A percentile compares a stretch with the other conserved stretches of the same genome.
phyloP scores from a whole-genome alignment of 2,797 vertebrate species.

The Gila robusta region DNA sequence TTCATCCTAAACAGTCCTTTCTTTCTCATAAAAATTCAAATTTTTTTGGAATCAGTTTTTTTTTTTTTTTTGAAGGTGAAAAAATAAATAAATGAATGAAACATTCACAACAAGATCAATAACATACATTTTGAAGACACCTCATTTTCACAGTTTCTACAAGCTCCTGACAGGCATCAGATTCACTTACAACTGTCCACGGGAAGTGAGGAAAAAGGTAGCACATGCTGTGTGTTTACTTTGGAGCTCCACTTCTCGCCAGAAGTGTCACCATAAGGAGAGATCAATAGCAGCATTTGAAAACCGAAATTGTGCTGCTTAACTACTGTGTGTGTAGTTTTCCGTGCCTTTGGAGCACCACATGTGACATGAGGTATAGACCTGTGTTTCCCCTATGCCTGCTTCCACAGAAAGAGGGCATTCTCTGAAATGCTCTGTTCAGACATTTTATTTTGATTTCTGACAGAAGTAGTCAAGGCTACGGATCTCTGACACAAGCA shows the following conservation, averaged over 20 bases:
- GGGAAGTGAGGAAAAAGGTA: slow-evolving; percentile 61
- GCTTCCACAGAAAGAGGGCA: slow-evolving; percentile 67
- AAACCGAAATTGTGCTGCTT: slow-evolving; percentile 75
- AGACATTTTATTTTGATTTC: slow-evolving; percentile 77
- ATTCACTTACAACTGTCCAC: slow-evolving; percentile 69
- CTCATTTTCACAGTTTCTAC: slow-evolving; percentile 63
- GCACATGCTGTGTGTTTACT: slow-evolving; percentile 66
- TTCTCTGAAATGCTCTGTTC: slow-evolving; percentile 73
- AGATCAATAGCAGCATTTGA: slow-evolving; percentile 74
- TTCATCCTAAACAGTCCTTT: background rate
- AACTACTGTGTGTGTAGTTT: slow-evolving; percentile 75
- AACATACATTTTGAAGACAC: slow-evolving; percentile 58
- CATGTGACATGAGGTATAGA: slow-evolving; percentile 67
- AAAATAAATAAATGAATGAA: background rate
- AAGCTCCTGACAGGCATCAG: slow-evolving; percentile 68
- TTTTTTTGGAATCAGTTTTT: background rate
- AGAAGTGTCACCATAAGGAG: slow-evolving; percentile 73
- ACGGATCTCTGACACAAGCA: slow-evolving; percentile 75
- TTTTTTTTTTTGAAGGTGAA: background rate
- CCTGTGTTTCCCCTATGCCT: slow-evolving; percentile 68
- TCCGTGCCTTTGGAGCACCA: slow-evolving; percentile 70
- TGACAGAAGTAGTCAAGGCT: slow-evolving; percentile 78
- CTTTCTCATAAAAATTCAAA: background rate
- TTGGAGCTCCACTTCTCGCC: slow-evolving; percentile 68
- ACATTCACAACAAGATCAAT: background rate